Conservation (phyloP, 2,888 invertebrate species). For the Rhagium mordax region DNA sequence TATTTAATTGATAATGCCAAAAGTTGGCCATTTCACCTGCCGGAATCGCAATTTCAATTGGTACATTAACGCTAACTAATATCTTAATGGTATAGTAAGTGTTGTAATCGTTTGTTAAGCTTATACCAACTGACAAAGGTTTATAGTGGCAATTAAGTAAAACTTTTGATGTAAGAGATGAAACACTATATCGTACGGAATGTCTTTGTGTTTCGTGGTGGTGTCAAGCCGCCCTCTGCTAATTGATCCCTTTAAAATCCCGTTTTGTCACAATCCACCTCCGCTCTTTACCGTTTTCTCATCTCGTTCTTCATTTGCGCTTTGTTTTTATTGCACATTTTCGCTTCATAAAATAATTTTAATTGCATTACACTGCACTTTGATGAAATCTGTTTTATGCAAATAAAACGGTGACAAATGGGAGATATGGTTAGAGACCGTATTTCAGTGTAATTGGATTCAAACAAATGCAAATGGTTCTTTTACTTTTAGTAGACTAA, state of each 20-base stretch:
- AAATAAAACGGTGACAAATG: neutral
- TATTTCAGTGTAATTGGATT: neutral
- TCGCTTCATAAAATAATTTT: conserved; percentile 31
- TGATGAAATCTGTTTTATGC: neutral
- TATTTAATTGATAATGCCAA: neutral
- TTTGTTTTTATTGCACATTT: conserved; percentile 32
- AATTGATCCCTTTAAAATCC: conserved; percentile 37
- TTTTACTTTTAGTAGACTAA: no score
- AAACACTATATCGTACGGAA: conserved; percentile 35
- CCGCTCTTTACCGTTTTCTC: conserved; percentile 11
- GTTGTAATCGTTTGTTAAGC: conserved; percentile 34
- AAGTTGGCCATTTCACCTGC: neutral
- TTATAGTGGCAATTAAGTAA: conserved; percentile 45
- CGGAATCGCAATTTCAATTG: neutral
- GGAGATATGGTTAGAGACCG: neutral
- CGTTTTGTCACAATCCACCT: conserved; percentile 21
- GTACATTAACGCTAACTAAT: conserved; percentile 20
- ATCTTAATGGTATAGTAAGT: conserved; percentile 28
- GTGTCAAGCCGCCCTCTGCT: conserved; percentile 41
- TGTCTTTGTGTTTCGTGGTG: conserved; percentile 28
- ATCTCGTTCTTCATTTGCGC: neutral
- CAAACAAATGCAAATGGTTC: no score
- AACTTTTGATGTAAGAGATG: conserved; percentile 43
- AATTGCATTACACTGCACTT: conserved; percentile 25
- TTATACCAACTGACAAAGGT: conserved; percentile 45